Evolutionary conservation across 2,797 vertebrate genomes (phyloP), one percentile per base, ranked within the genome.

Genomic region (Chanos chanos): DNA sequence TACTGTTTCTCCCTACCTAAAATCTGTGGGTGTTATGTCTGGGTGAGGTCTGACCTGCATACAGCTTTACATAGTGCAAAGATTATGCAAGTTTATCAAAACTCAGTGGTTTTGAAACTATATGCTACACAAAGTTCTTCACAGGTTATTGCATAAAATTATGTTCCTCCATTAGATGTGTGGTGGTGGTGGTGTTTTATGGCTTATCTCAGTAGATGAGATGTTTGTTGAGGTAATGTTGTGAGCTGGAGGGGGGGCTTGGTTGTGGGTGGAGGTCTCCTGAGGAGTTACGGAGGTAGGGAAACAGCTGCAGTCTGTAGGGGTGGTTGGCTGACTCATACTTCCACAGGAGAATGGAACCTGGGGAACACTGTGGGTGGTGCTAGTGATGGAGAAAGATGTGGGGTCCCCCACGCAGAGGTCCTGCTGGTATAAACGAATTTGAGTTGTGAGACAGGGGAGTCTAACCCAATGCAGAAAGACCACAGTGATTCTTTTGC

Each of bases 251-350:
- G 62, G 64, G 56, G 61, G 52, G 66, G 52, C 45, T 61, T 31
- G 43, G 58, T 68, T 56, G 64, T 56, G 43, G 64, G 63, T 22
- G 45, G 36, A 22, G 64, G 50, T 72, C 66, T 72, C 75, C 66
- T 24, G 56, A 43, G 75, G 64, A 67, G 48, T 40, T 18, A 31
- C 13, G 52, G 61, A 64, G 61, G 64, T 48, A 64, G 57, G 6
- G 45, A 37, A 68, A 74, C 69, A 77, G 75, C 72, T 77, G 69
- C 53, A 68, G 56, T 53, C 43, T 64, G 64, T 4, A 36, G 60
- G 64, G 57, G 39, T 66, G 54, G 50, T 36, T 69, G 61, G 49
- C 60, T 73, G 73, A 76, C 56, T 73, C 64, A 73, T 59, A 59
- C 44, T 61, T 57, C 57, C 44, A 53, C 58, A 59, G 64, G 37